Percentiles rank a stretch among this genome's conserved stretches.
phyloP scores from a whole-genome alignment of 2,888 invertebrate genomes.

The Epistrophe eligans region DNA sequence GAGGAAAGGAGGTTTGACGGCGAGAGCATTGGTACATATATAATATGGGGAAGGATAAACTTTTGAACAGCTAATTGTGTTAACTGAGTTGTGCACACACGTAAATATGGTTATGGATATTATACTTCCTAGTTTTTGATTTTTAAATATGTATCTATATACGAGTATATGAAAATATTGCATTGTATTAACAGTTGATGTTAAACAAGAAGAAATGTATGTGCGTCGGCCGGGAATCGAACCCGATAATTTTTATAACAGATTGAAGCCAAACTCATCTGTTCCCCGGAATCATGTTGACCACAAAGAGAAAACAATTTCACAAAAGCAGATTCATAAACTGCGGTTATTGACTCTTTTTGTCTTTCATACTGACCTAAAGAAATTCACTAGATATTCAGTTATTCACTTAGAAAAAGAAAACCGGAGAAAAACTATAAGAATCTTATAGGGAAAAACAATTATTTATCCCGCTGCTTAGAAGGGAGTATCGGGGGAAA shows the following conservation, averaged over 20 bases:
- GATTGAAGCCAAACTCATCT: not conserved
- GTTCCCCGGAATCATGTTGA: too few species aligned
- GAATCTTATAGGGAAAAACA: too few species aligned
- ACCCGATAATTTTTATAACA: constrained; percentile 29
- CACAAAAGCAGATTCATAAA: too few species aligned
- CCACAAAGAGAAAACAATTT: too few species aligned
- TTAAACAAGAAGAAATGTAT: not conserved
- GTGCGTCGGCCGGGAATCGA: constrained; percentile 70
- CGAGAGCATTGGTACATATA: not conserved
- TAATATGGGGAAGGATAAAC: constrained; percentile 28
- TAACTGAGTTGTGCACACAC: constrained; percentile 50
- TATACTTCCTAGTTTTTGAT: not conserved
- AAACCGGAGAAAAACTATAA: too few species aligned
- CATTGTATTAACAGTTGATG: not conserved
- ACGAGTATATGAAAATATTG: not conserved
- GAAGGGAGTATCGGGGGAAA: too few species aligned
- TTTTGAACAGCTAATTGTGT: constrained; percentile 65
- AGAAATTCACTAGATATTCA: too few species aligned
- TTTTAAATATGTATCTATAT: not conserved
- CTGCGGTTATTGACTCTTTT: too few species aligned
- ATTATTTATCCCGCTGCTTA: too few species aligned
- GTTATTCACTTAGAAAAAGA: too few species aligned
- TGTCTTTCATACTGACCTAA: too few species aligned
- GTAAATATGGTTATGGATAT: constrained; percentile 26
- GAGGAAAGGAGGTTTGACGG: too few species aligned